Percentiles rank a stretch among this genome's conserved stretches.
Conservation (phyloP, 2,888 invertebrate genomes). For the Troglohyphantes excavatus region DNA sequence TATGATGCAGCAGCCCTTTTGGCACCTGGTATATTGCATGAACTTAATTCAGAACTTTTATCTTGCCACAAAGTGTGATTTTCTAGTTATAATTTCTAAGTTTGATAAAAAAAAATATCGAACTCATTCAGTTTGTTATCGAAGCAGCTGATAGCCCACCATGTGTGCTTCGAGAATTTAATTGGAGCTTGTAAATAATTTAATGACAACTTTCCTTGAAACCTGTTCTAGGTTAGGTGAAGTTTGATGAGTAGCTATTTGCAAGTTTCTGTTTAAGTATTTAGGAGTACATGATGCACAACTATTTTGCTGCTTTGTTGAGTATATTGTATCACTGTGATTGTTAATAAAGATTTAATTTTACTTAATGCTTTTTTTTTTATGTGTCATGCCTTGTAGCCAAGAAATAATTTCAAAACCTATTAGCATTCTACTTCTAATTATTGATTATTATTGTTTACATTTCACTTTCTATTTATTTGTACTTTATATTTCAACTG, state of each 20-base stretch:
- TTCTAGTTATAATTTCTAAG: not conserved
- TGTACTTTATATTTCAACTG: too few species aligned
- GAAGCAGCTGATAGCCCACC: conserved; percentile 7
- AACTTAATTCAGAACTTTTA: not conserved
- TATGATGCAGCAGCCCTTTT: not conserved
- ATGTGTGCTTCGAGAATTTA: not conserved
- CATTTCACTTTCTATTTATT: too few species aligned
- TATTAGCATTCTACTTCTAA: too few species aligned
- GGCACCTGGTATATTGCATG: not conserved
- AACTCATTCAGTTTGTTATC: not conserved
- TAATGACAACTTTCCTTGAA: conserved; percentile 66
- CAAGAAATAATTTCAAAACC: too few species aligned
- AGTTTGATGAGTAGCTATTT: conserved; percentile 55
- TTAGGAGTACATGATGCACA: not conserved
- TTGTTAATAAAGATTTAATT: conserved; percentile 22
- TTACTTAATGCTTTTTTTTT: not conserved
- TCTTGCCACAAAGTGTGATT: not conserved
- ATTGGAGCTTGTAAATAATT: not conserved
- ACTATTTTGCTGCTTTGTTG: conserved; percentile 28
- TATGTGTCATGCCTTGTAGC: too few species aligned
- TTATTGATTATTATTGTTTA: too few species aligned
- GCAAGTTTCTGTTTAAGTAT: not conserved
- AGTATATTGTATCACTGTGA: not conserved
- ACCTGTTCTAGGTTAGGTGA: conserved; percentile 54
- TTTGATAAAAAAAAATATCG: not conserved